Percentiles rank a stretch among this genome's conserved stretches.
Conservation (phyloP, 2,113 vertebrate species). For the Bos indicus region DNA sequence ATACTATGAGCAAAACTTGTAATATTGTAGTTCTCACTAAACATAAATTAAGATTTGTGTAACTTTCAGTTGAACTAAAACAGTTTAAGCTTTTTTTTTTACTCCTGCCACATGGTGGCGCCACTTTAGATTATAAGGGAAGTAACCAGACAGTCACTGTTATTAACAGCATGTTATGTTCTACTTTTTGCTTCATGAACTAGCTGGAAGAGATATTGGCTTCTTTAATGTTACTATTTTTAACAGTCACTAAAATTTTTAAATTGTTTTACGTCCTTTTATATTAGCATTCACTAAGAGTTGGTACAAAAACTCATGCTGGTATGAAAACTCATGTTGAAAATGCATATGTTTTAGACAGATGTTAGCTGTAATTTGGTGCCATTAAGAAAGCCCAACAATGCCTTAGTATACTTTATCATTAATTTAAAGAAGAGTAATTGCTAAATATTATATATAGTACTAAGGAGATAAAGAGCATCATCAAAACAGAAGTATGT, state of each 20-base stretch:
- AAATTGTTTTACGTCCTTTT: not conserved
- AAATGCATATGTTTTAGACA: not conserved
- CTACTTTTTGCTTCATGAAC: not conserved
- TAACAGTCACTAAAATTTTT: not conserved
- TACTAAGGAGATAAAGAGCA: not conserved
- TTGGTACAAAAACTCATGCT: not conserved
- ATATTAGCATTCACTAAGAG: not conserved
- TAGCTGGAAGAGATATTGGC: not conserved
- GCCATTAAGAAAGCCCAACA: not conserved
- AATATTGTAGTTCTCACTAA: not conserved
- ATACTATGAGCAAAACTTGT: not conserved
- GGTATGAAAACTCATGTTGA: not conserved
- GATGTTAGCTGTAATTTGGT: not conserved
- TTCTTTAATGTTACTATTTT: not conserved
- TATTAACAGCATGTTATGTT: not conserved
- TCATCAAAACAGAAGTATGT: not conserved
- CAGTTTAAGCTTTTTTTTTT: not conserved
- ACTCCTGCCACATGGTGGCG: not conserved
- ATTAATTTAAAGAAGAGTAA: not conserved
- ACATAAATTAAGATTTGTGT: not conserved
- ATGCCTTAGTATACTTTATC: not conserved
- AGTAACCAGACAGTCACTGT: not conserved
- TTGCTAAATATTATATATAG: not conserved
- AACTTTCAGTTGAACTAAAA: not conserved
- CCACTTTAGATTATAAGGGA: not conserved